Percentiles rank a stretch among this genome's conserved stretches.
These are phyloP conservation scores for Drosophila prolongata DNA, from an alignment of 2,888 invertebrate species.

Conservation along the genomic window DNA sequence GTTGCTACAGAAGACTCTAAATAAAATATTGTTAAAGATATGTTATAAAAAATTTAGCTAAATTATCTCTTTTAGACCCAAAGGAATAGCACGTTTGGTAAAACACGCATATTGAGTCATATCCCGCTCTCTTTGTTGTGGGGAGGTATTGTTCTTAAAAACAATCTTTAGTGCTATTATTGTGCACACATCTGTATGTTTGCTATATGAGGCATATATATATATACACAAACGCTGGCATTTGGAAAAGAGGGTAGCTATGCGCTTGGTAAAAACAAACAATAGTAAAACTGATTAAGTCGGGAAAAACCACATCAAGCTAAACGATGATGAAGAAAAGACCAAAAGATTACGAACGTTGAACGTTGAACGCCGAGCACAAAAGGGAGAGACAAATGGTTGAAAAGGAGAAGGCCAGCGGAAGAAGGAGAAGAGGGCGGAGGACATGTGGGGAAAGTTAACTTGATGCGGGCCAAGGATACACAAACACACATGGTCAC, in stretches of 20 bases:
- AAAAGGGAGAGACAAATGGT: slow-evolving; percentile 26
- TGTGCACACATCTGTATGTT: background rate
- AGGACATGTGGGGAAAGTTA: slow-evolving; percentile 24
- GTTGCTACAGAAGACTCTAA: too few species aligned
- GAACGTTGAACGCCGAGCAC: slow-evolving; percentile 49
- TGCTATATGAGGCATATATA: background rate
- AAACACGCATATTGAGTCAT: too few species aligned
- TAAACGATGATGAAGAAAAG: slow-evolving; percentile 77
- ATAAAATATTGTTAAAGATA: too few species aligned
- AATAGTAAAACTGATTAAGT: slow-evolving; percentile 81
- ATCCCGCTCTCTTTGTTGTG: too few species aligned
- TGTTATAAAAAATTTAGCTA: too few species aligned
- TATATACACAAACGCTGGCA: slow-evolving; percentile 5
- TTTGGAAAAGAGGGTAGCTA: slow-evolving; percentile 7
- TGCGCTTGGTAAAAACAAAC: slow-evolving; percentile 70
- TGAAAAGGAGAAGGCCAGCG: background rate
- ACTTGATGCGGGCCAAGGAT: slow-evolving; percentile 49
- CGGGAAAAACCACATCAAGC: slow-evolving; percentile 78
- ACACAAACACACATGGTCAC: slow-evolving; percentile 42
- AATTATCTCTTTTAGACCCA: too few species aligned
- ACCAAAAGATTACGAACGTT: slow-evolving; percentile 77
- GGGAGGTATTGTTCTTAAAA: too few species aligned
- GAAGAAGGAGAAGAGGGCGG: background rate
- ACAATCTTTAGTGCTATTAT: background rate
- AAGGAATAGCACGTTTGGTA: too few species aligned